Conservation (phyloP, 2,888 invertebrate species). For the Eupithecia dodoneata region DNA sequence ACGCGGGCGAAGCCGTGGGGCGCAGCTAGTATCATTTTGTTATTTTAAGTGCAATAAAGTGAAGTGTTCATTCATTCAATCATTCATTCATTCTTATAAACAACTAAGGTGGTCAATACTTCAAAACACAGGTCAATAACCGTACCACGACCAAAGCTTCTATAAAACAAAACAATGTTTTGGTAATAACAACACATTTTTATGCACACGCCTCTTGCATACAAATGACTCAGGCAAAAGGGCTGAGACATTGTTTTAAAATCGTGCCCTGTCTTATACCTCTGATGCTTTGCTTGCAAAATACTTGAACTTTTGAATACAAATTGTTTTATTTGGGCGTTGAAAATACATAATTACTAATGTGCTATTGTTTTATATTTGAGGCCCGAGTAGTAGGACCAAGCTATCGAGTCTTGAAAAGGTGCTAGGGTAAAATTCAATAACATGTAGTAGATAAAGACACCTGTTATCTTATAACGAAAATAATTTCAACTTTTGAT, state of each 20-base stretch:
- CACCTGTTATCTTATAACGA: neutral
- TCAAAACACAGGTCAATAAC: conserved; percentile 24
- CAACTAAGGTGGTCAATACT: neutral
- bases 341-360: conserved; percentile 44
- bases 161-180: conserved; percentile 43
- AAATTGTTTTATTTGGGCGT: conserved; percentile 49
- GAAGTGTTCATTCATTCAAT: too few species aligned
- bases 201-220: conserved; percentile 55
- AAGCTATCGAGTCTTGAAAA: neutral
- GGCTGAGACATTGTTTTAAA: conserved; percentile 52
- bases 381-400: neutral
- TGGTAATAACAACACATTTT: conserved; percentile 50
- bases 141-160: conserved; percentile 22
- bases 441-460: neutral
- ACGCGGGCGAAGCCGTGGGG: too few species aligned
- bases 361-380: conserved; percentile 17
- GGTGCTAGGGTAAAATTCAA: neutral
- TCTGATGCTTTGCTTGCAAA: conserved; percentile 59
- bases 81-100: too few species aligned
- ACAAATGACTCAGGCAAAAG: conserved; percentile 49
- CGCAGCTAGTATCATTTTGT: too few species aligned
- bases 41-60: too few species aligned
- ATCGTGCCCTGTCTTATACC: conserved; percentile 54
- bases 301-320: conserved; percentile 52
- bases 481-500: neutral